Base-by-base conservation (phyloP, 2,797 vertebrate genomes). In the Pagetopsis macropterus region DNA sequence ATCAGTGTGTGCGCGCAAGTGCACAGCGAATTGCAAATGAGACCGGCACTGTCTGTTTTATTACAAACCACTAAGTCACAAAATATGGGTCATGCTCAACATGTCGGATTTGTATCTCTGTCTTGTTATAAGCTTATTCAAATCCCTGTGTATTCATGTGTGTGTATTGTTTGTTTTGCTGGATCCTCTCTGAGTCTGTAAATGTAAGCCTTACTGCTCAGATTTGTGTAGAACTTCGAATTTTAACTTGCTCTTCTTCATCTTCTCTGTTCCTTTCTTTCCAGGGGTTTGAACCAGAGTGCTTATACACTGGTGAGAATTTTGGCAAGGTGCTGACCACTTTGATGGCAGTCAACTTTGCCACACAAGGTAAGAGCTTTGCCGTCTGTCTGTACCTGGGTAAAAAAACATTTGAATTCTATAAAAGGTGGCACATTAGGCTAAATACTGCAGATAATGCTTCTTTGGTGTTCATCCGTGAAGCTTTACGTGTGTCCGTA, bases 201-300 rank as follows among this genome's bases (percentile, higher is more conserved):
- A 37, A 50, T 33, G 1, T 3, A 62, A 72, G 41, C 62, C 14
- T 58, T 51, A 45, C 49, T 27, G 6, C 43, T 71, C 63, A 17
- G 12, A 48, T 75, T 50, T 48, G 4, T 48, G 33, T 51, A 76
- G 59, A 45, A 52, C 1, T 19, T 70, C 33, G 15, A 33, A 64
- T 76, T 81, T 58, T 62, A 52, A 85, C 31, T 54, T 19, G 8
- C 21, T 73, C 31, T 9, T 27, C 6, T 27, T 65, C 33, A 41
- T 50, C n/a, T 15, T 87, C 50, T 79, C 41, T 86, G 5, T 59
- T 74, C 33, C 19, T 82, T 80, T 82, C 60, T 84, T 68, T 81
- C 49, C 91, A 99, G 97, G 95, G 96, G 11, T 99, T 99, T 94
- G 97, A 99, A 85, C 95, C 96, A 1, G 94, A 95, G 81, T 96